Percentiles rank a stretch among this genome's conserved stretches.
phyloP scores from a whole-genome alignment of 1,140 invertebrate species.

The Aphelinus atriplicis region DNA sequence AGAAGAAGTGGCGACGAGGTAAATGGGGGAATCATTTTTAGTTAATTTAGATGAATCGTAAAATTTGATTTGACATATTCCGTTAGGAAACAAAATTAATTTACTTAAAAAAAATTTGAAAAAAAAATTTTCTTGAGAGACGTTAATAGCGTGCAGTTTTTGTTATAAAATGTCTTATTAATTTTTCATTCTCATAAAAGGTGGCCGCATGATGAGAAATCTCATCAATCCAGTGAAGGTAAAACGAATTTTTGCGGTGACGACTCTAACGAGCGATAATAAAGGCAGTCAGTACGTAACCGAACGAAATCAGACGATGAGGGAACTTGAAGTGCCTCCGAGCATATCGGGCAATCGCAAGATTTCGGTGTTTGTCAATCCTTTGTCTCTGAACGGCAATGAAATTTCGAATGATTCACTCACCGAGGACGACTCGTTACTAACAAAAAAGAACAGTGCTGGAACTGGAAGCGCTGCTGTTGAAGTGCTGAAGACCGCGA shows the following conservation, averaged over 20 bases:
- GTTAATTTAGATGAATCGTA: too few relatives aligned
- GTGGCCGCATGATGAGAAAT: slow-evolving; percentile 27
- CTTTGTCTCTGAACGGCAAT: slow-evolving; percentile 60
- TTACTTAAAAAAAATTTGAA: not conserved
- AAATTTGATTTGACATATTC: too few relatives aligned
- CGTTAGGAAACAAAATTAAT: not conserved
- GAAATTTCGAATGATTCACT: slow-evolving; percentile 58
- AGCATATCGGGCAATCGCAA: slow-evolving; percentile 64
- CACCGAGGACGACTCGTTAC: slow-evolving; percentile 54
- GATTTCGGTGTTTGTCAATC: slow-evolving; percentile 70
- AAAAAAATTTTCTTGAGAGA: not conserved
- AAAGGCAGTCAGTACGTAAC: slow-evolving; percentile 65
- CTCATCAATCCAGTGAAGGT: slow-evolving; percentile 63
- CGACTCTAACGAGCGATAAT: slow-evolving; percentile 61
- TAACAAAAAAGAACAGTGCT: slow-evolving; percentile 44
- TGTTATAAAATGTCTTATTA: too few relatives aligned
- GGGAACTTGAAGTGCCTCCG: slow-evolving; percentile 68
- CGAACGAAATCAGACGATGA: slow-evolving; percentile 66
- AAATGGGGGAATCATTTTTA: not conserved
- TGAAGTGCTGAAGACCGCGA: slow-evolving; percentile 59
- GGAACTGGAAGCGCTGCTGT: slow-evolving; percentile 34
- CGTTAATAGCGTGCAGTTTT: too few relatives aligned
- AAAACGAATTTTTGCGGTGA: slow-evolving; percentile 66
- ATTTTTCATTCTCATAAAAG: slow-evolving; percentile 3
- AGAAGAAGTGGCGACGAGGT: slow-evolving; percentile 41